Conservation (phyloP, 2,888 invertebrate genomes). For the Dione juno region DNA sequence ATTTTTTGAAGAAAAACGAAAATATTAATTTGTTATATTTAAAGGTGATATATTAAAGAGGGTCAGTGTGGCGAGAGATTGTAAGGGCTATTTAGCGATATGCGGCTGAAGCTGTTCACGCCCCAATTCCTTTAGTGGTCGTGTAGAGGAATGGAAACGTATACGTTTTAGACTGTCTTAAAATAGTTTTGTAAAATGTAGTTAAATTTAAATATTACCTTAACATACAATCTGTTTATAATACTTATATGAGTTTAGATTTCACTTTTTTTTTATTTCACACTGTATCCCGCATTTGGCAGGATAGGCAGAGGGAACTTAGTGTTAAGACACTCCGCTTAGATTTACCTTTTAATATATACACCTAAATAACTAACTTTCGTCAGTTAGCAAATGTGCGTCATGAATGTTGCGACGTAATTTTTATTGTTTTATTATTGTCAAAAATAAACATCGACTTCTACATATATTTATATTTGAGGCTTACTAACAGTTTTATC, state of each 20-base stretch:
- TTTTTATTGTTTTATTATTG: no score
- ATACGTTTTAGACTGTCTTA: conserved; percentile 20
- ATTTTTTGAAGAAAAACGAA: background rate
- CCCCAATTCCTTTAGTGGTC: conserved; percentile 39
- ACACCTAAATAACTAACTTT: no score
- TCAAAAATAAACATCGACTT: no score
- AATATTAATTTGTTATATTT: conserved; percentile 30
- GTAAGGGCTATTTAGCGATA: conserved; percentile 39
- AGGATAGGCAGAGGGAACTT: background rate
- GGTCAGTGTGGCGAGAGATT: conserved; percentile 39
- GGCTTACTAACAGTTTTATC: no score
- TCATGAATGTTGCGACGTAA: no score
- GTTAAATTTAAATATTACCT: background rate
- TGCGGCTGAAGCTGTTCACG: conserved; percentile 37
- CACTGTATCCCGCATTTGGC: background rate
- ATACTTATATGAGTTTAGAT: no score
- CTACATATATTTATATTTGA: no score
- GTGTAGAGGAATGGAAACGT: conserved; percentile 15
- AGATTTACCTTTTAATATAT: no score
- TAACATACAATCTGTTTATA: background rate
- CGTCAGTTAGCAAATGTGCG: no score
- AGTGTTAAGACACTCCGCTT: background rate
- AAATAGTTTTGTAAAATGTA: conserved; percentile 14
- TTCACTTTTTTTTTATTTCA: background rate
- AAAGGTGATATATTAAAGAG: conserved; percentile 34